Evolutionary conservation across 2,113 vertebrate genomes (phyloP).

Genomic region (Nyctereutes procyonoides): DNA sequence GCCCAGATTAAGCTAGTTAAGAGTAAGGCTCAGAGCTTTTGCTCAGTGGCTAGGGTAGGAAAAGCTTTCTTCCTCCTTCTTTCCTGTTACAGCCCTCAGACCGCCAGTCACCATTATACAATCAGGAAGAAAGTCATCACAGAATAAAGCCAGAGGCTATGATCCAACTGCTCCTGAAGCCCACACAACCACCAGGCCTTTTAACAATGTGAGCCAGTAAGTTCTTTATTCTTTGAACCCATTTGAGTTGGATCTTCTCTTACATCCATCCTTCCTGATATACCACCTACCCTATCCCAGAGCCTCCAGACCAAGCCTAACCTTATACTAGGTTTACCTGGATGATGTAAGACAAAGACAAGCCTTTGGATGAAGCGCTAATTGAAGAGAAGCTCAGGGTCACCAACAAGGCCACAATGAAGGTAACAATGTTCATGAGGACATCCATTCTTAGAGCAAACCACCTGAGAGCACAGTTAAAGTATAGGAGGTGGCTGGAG

Average conservation of each 20-base stretch:
- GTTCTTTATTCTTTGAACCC: background rate
- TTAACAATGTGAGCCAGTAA: background rate
- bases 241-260: background rate
- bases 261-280: background rate
- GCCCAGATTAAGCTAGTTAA: background rate
- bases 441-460: slow-evolving; percentile 88
- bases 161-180: background rate
- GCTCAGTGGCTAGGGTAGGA: too few species aligned
- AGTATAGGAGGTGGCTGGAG: slow-evolving; percentile 87
- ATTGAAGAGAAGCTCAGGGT: slow-evolving; percentile 83
- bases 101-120: background rate
- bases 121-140: background rate
- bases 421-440: slow-evolving; percentile 82
- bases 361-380: slow-evolving; percentile 86
- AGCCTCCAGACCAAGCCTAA: background rate
- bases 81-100: background rate
- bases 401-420: slow-evolving; percentile 86
- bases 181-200: background rate
- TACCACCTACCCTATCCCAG: background rate
- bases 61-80: background rate
- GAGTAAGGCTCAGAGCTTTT: background rate
- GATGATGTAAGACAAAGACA: slow-evolving; percentile 89
- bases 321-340: slow-evolving; percentile 82
- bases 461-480: slow-evolving; percentile 88
- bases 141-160: background rate